A percentile compares a stretch with the other conserved stretches of the same genome.
Evolutionary conservation across 2,797 vertebrate species (phyloP).

Genomic region (Premnoplex brunnescens): DNA sequence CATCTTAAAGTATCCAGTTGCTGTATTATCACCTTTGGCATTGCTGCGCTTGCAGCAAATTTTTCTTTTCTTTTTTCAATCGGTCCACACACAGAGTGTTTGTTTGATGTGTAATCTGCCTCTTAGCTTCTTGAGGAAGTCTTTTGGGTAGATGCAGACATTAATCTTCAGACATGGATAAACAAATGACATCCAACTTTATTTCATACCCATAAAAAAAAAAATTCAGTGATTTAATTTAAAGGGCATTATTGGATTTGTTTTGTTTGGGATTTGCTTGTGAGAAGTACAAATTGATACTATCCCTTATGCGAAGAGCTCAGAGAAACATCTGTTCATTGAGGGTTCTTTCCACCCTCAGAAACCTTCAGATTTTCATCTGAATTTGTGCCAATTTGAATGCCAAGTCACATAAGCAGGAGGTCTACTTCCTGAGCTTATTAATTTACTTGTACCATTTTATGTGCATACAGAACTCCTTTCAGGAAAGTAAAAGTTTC

Average conservation of each 20-base stretch:
- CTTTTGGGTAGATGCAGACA: not conserved
- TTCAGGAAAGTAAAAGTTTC: not conserved
- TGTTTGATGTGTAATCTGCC: not conserved
- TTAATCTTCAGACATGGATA: not conserved
- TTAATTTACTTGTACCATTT: not conserved
- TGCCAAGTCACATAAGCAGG: not conserved
- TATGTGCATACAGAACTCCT: not conserved
- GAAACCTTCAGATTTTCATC: not conserved
- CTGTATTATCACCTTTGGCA: not conserved
- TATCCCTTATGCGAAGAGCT: not conserved
- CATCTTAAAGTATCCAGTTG: not conserved
- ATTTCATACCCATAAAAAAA: constrained; percentile 3
- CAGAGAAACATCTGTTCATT: not conserved
- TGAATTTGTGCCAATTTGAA: not conserved
- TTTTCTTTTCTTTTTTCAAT: not conserved
- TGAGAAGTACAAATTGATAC: not conserved
- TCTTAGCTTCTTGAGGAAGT: not conserved
- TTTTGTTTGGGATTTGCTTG: not conserved
- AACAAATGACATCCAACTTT: not conserved
- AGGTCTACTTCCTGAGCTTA: not conserved
- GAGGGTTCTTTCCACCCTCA: not conserved
- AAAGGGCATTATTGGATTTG: not conserved
- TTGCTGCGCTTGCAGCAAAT: not conserved
- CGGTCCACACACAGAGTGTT: not conserved
- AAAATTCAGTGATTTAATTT: not conserved